These are phyloP conservation scores for Rhagoletis zephyria DNA, from an alignment of 1,140 invertebrate genomes.

Conservation along the genomic window DNA sequence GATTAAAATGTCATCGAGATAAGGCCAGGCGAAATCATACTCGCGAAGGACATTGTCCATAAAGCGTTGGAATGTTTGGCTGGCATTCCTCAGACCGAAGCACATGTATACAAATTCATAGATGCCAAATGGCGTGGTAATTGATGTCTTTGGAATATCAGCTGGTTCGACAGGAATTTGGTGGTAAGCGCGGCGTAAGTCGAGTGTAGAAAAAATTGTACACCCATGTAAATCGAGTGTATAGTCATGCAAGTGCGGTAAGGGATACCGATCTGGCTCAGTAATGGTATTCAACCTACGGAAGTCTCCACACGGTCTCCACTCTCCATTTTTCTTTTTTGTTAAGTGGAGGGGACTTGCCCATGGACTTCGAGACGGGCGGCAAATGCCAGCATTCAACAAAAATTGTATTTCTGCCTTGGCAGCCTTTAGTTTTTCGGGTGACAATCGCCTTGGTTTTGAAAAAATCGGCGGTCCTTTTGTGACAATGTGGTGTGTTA, in stretches of 20 bases:
- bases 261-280: conserved; percentile 3
- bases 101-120: conserved; percentile 64
- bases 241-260: background rate
- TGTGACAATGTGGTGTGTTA: conserved; percentile 61
- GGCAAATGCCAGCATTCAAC: too few relatives aligned
- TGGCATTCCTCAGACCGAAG: too few relatives aligned
- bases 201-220: conserved; percentile 73
- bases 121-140: too few relatives aligned
- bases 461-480: conserved; percentile 65
- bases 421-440: conserved; percentile 62
- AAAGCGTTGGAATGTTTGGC: conserved; percentile 55
- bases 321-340: conserved; percentile 64
- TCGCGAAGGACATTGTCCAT: conserved; percentile 76
- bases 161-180: conserved; percentile 70
- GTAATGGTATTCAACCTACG: conserved; percentile 68
- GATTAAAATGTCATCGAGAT: too few relatives aligned
- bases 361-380: conserved; percentile 71
- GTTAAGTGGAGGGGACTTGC: conserved; percentile 73
- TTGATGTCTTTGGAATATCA: conserved; percentile 70
- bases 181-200: conserved; percentile 74
- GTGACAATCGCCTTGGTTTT: conserved; percentile 67
- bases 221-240: background rate
- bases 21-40: too few relatives aligned
- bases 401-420: too few relatives aligned
- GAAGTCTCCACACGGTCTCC: conserved; percentile 74